Evolutionary conservation across 1,140 invertebrate species (phyloP).

Genomic region (Brachionus rotundiformis): DNA sequence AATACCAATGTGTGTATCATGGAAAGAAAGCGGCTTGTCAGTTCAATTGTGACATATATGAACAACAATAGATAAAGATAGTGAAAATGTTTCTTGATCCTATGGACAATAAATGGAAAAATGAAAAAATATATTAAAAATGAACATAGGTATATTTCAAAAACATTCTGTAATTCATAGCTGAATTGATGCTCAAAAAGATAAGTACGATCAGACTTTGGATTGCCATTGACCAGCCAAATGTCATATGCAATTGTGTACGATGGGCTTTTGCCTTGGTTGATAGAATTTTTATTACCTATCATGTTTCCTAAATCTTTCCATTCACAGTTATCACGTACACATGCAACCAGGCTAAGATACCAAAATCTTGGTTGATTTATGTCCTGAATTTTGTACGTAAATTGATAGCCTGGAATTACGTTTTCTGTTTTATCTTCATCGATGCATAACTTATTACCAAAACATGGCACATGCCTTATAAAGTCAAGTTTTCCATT

Average conservation of each 20-base stretch:
- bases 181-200: conserved; percentile 91
- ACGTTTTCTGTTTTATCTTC: conserved; percentile 83
- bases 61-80: conserved; percentile 87
- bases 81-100: conserved; percentile 75
- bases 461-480: conserved; percentile 80
- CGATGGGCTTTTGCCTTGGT: conserved; percentile 56
- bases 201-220: conserved; percentile 70
- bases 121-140: conserved; percentile 74
- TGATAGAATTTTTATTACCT: conserved; percentile 70
- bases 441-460: conserved; percentile 76
- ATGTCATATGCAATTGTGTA: conserved; percentile 81
- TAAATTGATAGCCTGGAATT: conserved; percentile 83
- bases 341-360: conserved; percentile 86
- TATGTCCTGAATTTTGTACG: conserved; percentile 83
- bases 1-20: conserved; percentile 85
- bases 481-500: conserved; percentile 78
- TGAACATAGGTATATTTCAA: conserved; percentile 86
- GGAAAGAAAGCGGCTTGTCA: conserved; percentile 79
- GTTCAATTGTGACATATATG: conserved; percentile 79
- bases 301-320: conserved; percentile 57
- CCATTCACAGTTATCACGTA: conserved; percentile 70
- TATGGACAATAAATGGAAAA: conserved; percentile 65
- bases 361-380: conserved; percentile 93
- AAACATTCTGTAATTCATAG: conserved; percentile 82
- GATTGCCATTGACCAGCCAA: conserved; percentile 92